A percentile compares a stretch with the other conserved stretches of the same genome.
Conservation (phyloP, 2,888 invertebrate species). For the Omphaloscelis lunosa region DNA sequence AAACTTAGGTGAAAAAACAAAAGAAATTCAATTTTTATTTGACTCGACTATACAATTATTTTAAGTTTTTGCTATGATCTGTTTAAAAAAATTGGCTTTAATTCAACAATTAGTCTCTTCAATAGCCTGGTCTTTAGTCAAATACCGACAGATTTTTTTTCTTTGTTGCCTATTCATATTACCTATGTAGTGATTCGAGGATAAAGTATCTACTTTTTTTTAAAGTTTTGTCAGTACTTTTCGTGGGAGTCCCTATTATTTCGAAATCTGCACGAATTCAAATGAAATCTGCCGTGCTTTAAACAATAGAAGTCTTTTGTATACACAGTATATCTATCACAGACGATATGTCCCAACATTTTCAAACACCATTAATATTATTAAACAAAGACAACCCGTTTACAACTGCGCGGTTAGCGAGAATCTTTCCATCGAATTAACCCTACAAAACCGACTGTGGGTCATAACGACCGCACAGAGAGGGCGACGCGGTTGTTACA, state of each 20-base stretch:
- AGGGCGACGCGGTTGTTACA: constrained; percentile 81
- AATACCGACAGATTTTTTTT: background rate
- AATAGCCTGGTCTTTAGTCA: background rate
- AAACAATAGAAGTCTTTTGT: constrained; percentile 54
- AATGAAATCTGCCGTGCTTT: constrained; percentile 51
- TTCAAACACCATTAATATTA: constrained; percentile 67
- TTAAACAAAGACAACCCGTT: constrained; percentile 74
- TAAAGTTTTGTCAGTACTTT: background rate
- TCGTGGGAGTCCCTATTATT: background rate
- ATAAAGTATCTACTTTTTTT: background rate
- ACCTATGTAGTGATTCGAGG: background rate
- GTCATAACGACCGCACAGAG: constrained; percentile 76
- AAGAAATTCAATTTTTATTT: no score
- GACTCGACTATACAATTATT: no score
- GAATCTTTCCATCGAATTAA: constrained; percentile 87
- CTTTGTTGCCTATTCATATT: background rate
- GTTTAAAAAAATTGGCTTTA: background rate
- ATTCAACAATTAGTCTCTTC: background rate
- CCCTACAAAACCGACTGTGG: constrained; percentile 82
- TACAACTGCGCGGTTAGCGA: constrained; percentile 76
- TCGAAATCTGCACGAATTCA: constrained; percentile 40
- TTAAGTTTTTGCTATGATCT: no score
- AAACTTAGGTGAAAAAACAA: no score
- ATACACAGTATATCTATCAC: constrained; percentile 60
- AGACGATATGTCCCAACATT: constrained; percentile 67